Base-by-base conservation (phyloP, 2,797 vertebrate genomes). In the Sternotherus odoratus region DNA sequence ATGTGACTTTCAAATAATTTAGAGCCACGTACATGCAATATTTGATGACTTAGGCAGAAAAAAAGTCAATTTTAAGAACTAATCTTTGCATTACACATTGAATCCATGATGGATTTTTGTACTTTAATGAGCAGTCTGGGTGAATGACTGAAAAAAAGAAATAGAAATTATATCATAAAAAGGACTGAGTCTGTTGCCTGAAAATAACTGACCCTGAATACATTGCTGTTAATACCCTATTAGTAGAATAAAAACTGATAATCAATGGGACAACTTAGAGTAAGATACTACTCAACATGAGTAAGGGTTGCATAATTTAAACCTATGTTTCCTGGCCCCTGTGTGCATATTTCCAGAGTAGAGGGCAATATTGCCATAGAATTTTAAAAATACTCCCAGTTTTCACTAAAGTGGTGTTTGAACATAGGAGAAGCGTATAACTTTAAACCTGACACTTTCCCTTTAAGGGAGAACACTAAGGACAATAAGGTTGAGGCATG, bases 21-120 rank as follows among this genome's bases (percentile, higher is more conserved):
- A 77, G 72, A 74, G 57, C 90, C 66, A 9, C 48, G 50, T 83
- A 81, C 85, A n/a, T 93, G 80, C 91, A 93, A 88, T 95, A 95
- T 94, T 90, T 94, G 95, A 95, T 95, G 95, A 96, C 94, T 95
- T 90, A 87, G 78, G 93, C 93, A 97, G 95, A 96, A 96, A 93
- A 60, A 86, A 95, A 90, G 87, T 94, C 92, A 90, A 82, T 94
- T 96, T 95, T 96, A 92, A 96, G 96, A 94, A 93, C 90, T 96
- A 95, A 94, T 96, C 96, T 93, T 92, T 83, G 82, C 90, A 95
- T 96, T 96, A 93, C 89, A 94, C 88, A 87, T 93, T 94, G 86
- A 94, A 93, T 91, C 84, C 90, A 88, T 95, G 95, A 95, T 72
- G 91, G 90, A 92, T 80, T 95, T 82, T 89, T 94, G 95, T 91